These are phyloP conservation scores for Diplazon laetatorius DNA, from an alignment of 2,888 invertebrate genomes.

Conservation along the genomic window DNA sequence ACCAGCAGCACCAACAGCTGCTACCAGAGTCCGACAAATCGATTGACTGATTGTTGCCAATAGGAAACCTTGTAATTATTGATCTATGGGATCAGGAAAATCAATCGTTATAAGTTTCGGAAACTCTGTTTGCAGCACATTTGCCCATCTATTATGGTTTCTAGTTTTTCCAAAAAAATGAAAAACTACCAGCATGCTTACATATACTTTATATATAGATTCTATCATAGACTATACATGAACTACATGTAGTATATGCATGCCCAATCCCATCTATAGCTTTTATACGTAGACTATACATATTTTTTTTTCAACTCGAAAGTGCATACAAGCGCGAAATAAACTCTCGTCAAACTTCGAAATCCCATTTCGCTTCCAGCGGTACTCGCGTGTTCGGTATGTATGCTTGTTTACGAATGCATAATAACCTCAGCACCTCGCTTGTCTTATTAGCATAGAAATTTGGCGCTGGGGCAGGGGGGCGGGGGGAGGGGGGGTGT, in stretches of 20 bases:
- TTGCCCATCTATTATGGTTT: background rate
- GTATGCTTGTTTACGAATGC: constrained; percentile 1
- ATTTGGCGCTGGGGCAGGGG: too few species aligned
- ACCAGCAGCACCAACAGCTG: too few species aligned
- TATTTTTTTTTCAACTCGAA: too few species aligned
- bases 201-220: too few species aligned
- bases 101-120: constrained; percentile 22
- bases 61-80: constrained; percentile 24
- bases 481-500: too few species aligned
- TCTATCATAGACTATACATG: too few species aligned
- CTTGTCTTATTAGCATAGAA: constrained; percentile 57
- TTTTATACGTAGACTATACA: too few species aligned
- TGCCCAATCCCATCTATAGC: too few species aligned
- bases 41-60: constrained; percentile 56
- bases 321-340: constrained; percentile 63
- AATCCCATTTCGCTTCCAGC: constrained; percentile 42
- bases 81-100: constrained; percentile 18
- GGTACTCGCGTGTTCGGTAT: background rate
- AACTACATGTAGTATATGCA: too few species aligned
- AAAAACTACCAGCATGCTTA: too few species aligned
- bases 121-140: background rate
- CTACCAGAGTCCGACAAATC: constrained; percentile 39
- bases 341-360: constrained; percentile 60
- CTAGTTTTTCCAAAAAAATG: too few species aligned
- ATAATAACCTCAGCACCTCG: constrained; percentile 19